These are phyloP conservation scores for Argynnis bischoffii DNA, from an alignment of 2,888 invertebrate species.

Conservation along the genomic window DNA sequence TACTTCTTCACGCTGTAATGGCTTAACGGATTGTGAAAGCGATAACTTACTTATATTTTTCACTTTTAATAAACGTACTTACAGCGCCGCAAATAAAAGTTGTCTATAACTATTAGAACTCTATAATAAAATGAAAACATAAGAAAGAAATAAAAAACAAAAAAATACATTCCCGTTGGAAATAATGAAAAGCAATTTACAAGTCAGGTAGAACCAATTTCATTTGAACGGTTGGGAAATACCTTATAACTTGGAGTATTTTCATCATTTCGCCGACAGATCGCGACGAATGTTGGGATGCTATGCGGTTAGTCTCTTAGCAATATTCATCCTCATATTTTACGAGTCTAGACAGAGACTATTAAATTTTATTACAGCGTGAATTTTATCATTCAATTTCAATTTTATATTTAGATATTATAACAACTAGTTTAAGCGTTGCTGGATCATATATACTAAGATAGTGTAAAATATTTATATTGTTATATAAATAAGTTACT, in stretches of 20 bases:
- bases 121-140: neutral
- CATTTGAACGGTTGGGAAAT: constrained; percentile 19
- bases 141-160: constrained; percentile 8
- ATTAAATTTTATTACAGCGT: constrained; percentile 29
- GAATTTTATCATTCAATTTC: neutral
- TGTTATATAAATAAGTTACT: too few relatives aligned
- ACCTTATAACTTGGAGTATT: constrained; percentile 13
- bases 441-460: too few relatives aligned
- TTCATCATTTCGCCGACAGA: constrained; percentile 31
- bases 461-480: too few relatives aligned
- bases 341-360: constrained; percentile 36
- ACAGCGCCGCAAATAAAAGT: too few relatives aligned
- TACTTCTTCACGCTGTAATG: too few relatives aligned
- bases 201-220: constrained; percentile 22
- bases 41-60: too few relatives aligned
- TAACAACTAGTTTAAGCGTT: neutral
- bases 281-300: constrained; percentile 24
- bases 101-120: neutral
- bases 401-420: neutral
- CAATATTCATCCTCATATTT: constrained; percentile 33
- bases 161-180: constrained; percentile 4
- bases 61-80: too few relatives aligned
- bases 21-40: too few relatives aligned
- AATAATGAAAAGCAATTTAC: constrained; percentile 19
- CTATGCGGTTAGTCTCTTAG: constrained; percentile 24